These are phyloP conservation scores for Eristalis tenax DNA, from an alignment of 2,888 invertebrate species.

Conservation along the genomic window DNA sequence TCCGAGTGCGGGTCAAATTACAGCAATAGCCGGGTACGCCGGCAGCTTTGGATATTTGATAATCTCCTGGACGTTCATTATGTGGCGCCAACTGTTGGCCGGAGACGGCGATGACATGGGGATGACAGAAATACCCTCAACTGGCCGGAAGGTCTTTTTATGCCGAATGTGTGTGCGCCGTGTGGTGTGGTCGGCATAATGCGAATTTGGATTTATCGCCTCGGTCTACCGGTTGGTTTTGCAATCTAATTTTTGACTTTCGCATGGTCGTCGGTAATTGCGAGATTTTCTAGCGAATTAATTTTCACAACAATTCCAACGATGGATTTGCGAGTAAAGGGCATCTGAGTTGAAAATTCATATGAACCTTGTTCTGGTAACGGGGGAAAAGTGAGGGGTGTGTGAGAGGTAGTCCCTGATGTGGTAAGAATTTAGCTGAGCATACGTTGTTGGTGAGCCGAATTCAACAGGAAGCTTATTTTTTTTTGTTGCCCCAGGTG, in stretches of 20 bases:
- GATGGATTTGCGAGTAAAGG: background rate
- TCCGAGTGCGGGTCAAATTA: slow-evolving; percentile 12
- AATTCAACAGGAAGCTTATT: too few species aligned
- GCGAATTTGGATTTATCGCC: slow-evolving; percentile 49
- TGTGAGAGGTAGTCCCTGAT: too few species aligned
- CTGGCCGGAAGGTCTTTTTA: slow-evolving; percentile 1
- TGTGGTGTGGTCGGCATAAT: slow-evolving; percentile 62
- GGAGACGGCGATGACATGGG: slow-evolving; percentile 51
- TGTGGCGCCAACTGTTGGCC: slow-evolving; percentile 59
- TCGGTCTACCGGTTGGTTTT: slow-evolving; percentile 52
- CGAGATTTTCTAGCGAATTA: slow-evolving; percentile 54
- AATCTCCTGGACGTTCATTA: slow-evolving; percentile 56
- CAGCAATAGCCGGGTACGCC: slow-evolving; percentile 34
- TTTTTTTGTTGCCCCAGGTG: too few species aligned
- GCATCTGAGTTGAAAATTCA: background rate
- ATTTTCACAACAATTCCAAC: slow-evolving; percentile 31
- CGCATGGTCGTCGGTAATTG: slow-evolving; percentile 28
- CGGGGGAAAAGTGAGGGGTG: too few species aligned
- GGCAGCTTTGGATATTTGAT: slow-evolving; percentile 44
- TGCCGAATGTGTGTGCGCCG: background rate
- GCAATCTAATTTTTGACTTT: slow-evolving; percentile 26
- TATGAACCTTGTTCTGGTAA: too few species aligned
- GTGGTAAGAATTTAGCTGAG: too few species aligned
- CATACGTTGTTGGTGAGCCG: too few species aligned
- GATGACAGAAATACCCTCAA: slow-evolving; percentile 44